Evolutionary conservation across 92 coral and sea anemone genomes (phyloP), one percentile per base, ranked within the genome.

Genomic region (Zoanthus sansibaricus): DNA sequence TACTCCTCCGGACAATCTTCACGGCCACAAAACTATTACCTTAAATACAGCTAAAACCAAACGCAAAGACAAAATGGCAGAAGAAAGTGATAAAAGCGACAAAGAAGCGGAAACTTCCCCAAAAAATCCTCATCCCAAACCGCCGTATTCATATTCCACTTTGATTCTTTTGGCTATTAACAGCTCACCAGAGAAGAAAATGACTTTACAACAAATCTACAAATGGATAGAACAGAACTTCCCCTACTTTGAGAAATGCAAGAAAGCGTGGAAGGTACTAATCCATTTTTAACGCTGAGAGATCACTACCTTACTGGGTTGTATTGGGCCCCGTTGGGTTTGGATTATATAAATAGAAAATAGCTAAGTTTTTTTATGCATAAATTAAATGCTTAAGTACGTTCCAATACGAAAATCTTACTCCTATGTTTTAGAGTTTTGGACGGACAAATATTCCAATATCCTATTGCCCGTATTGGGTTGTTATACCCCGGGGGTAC

Each of bases 241-340:
- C 73, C 99, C 99, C 13, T 95, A 89, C 86, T 97, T 90, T 56
- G 89, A 92, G 64, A 90, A 90, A 80, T 95, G 98, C 84, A 97
- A 97, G 94, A 97, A 95, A 64, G 99, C 98, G 14, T 97, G 99
- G 99, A 97, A 97, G 89, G 99, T 95, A 89, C 73, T 67, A 31
- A 20, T 7, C 14, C 14, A 18, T 62, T 62, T 69, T 21, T 30
- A 93, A 73, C 93, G 95, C 58, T 37, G 42, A 37, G 42, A 2
- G 42, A 37, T 25, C 42, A 37, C 4, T 37, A 37, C 42, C 42
- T 2, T 37, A 37, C 42, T 37, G 1, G 42, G 3, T 37, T 37
- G 2, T 37, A 37, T 37, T 37, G 42, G 42, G 42, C 42, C 42
- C 2, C 42, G 42, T 37, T 37, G 42, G 42, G 42, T 37, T 37